These are phyloP conservation scores for Andrena dorsata DNA, from an alignment of 2,888 invertebrate species.

Conservation along the genomic window DNA sequence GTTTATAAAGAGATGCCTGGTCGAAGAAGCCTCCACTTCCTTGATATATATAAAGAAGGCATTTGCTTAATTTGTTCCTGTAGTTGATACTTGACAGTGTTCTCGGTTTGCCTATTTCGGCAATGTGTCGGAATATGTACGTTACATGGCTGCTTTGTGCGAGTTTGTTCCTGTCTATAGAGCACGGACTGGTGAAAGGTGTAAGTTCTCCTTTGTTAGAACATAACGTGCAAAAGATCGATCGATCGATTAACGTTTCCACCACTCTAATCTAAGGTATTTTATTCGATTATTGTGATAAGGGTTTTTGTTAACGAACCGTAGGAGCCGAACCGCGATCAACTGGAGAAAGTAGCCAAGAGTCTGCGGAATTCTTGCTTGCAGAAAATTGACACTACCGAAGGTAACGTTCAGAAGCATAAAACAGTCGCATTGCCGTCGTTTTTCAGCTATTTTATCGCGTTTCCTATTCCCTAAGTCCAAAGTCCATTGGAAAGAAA, in stretches of 20 bases:
- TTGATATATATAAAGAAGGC: neutral
- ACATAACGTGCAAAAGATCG: neutral
- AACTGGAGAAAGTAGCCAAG: slow-evolving; percentile 88
- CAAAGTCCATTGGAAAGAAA: too few species aligned
- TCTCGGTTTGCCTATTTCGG: too few species aligned
- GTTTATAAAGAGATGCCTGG: slow-evolving; percentile 28
- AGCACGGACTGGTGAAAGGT: slow-evolving; percentile 34
- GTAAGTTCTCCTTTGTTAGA: slow-evolving; percentile 43
- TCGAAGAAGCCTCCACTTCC: neutral
- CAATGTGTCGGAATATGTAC: slow-evolving; percentile 35
- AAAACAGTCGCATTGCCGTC: neutral
- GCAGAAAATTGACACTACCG: slow-evolving; percentile 87
- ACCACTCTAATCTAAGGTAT: neutral
- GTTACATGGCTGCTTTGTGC: slow-evolving; percentile 16
- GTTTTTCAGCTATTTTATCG: neutral
- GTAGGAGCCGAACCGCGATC: slow-evolving; percentile 85
- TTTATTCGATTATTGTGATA: neutral
- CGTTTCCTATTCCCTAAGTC: too few species aligned
- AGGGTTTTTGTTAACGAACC: neutral
- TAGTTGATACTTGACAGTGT: too few species aligned
- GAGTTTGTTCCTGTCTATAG: slow-evolving; percentile 10
- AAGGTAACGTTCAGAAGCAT: slow-evolving; percentile 84
- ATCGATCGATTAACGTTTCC: neutral
- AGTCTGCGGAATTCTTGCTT: slow-evolving; percentile 89
- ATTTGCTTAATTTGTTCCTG: too few species aligned